Evolutionary conservation across 37 sponge, comb jelly and placozoan genomes (phyloP), one percentile per base, ranked within the genome.

Genomic region (Geodia barretti): DNA sequence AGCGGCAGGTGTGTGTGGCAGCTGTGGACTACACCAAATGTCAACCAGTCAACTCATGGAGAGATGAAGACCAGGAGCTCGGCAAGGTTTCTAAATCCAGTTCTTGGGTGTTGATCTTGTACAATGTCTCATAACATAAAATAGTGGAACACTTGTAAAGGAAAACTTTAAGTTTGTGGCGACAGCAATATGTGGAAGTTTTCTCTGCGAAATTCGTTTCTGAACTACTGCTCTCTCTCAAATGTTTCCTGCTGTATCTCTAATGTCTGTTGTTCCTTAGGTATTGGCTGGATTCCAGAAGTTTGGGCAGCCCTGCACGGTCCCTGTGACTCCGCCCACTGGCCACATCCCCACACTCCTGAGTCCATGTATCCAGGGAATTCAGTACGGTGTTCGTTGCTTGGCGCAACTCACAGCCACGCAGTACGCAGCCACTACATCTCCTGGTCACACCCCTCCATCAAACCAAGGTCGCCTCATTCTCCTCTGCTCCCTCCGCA

Each of bases 1-100:
- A 90, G 39, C 72, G 82, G 77, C 91, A 88, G 88, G 78, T 88
- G 36, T 92, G 93, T 74, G 82, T 92, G 32, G 89, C 86, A 14
- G 89, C 82, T 25, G 81, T 85, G 8, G 89, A 92, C 54, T 76
- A 72, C 20, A 74, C 72, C 2, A 84, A 88, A 21, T 92, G 93
- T 58, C 85, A 79, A 47, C 82, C 93, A 2, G 60, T 92, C 70
- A 92, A 92, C 80, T 83, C 93, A 1, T 92, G 93, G 93, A 80
- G 93, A 47, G 93, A 92, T 70, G 93, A 92, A 38, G 93, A 92
- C 73, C 93, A 92, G 70, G 93, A 92, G 4, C 58, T 92, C 25
- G 64, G 67, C 30, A 88, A 85, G 70, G 90, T 89, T n/a, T n/a
- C n/a, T n/a, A n/a, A 31, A 32, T n/a, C n/a, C n/a, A n/a, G n/a